A percentile compares a stretch with the other conserved stretches of the same genome.
These are phyloP conservation scores for Acholoe squamosa DNA, from an alignment of 2,888 invertebrate species.

Conservation along the genomic window DNA sequence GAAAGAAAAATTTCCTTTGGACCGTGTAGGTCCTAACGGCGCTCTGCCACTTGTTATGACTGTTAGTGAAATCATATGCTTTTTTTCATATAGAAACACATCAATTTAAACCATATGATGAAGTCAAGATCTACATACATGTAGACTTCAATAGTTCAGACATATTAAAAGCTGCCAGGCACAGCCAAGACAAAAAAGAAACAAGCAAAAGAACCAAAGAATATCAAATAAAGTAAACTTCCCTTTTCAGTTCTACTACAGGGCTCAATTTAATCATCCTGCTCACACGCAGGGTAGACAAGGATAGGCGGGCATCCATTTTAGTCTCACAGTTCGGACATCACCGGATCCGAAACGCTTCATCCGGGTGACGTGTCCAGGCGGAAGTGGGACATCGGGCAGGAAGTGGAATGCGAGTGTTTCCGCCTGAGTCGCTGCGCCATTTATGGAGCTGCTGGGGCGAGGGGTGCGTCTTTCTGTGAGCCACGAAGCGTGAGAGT, in stretches of 20 bases:
- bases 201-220: background rate
- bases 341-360: background rate
- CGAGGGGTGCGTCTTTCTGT: background rate
- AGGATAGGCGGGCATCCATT: background rate
- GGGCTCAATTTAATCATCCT: slow-evolving; percentile 21
- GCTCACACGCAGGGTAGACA: background rate
- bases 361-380: slow-evolving; percentile 35
- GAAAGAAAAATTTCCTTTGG: too few relatives aligned
- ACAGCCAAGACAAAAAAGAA: too few relatives aligned
- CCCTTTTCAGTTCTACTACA: background rate
- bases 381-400: slow-evolving; percentile 45
- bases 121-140: too few relatives aligned
- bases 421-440: slow-evolving; percentile 43
- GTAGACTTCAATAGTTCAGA: too few relatives aligned
- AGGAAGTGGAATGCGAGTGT: slow-evolving; percentile 34
- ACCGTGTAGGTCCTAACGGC: too few relatives aligned
- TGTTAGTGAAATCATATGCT: too few relatives aligned
- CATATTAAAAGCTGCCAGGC: too few relatives aligned
- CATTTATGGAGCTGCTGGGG: slow-evolving; percentile 50
- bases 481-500: background rate
- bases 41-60: too few relatives aligned
- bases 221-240: background rate
- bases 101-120: too few relatives aligned
- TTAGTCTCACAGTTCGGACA: background rate
- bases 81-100: too few relatives aligned